Conservation (phyloP, 2,888 invertebrate genomes). For the Ditylenchus weischeri region DNA sequence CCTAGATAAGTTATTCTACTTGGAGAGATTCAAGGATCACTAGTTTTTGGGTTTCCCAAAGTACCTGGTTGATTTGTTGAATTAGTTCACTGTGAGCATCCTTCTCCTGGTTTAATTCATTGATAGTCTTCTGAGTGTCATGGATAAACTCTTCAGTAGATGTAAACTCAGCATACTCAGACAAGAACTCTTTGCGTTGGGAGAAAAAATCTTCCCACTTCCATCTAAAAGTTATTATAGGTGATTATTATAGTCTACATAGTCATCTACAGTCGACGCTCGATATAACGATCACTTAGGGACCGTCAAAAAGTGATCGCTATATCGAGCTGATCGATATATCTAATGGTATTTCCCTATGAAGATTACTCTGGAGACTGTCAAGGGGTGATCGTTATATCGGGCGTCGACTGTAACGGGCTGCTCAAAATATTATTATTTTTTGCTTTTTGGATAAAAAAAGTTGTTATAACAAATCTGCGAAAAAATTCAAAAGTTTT, state of each 20-base stretch:
- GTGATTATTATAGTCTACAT: not conserved
- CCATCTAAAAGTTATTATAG: not conserved
- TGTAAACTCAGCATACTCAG: not conserved
- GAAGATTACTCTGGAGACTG: too few species aligned
- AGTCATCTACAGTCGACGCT: too few species aligned
- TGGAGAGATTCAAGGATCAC: too few species aligned
- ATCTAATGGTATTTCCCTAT: too few species aligned
- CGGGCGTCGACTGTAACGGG: too few species aligned
- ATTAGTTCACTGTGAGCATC: conserved; percentile 54
- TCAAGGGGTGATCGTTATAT: too few species aligned
- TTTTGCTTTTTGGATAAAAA: too few species aligned
- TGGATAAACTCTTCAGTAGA: conserved; percentile 8
- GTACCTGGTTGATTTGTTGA: conserved; percentile 50
- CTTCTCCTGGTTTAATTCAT: conserved; percentile 51
- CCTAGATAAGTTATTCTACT: not conserved
- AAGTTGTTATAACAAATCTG: not conserved
- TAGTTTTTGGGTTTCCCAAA: not conserved
- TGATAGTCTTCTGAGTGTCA: conserved; percentile 44
- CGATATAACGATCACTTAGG: too few species aligned
- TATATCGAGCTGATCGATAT: too few species aligned
- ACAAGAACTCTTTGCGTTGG: not conserved
- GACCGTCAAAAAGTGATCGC: too few species aligned
- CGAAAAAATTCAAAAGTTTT: too few species aligned
- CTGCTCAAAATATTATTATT: too few species aligned
- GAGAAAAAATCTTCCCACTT: conserved; percentile 5